These are phyloP conservation scores for Paratrypauchen microcephalus DNA, from an alignment of 2,797 vertebrate species.

Conservation along the genomic window DNA sequence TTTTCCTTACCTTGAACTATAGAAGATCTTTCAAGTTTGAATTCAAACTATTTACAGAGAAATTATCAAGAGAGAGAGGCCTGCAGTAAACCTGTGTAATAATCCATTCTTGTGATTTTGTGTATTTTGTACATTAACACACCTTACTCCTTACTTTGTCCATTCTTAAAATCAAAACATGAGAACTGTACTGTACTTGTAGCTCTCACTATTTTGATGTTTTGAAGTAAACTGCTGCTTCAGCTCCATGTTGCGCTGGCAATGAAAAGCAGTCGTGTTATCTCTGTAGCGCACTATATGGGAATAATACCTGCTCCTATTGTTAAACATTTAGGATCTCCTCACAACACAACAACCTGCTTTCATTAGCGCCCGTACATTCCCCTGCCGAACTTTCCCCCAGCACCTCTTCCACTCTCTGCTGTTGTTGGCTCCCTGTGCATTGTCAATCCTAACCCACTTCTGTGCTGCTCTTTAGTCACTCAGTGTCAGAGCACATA, in stretches of 20 bases:
- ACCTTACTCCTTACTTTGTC: not conserved
- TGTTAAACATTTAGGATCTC: slow-evolving; percentile 28
- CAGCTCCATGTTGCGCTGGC: slow-evolving; percentile 30
- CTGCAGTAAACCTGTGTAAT: not conserved
- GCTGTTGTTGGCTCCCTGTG: slow-evolving; percentile 30
- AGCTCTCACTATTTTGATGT: slow-evolving; percentile 10
- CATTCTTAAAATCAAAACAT: not conserved
- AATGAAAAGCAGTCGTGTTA: slow-evolving; percentile 43
- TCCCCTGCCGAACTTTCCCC: slow-evolving; percentile 15
- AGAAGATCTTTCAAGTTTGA: not conserved
- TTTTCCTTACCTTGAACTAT: not conserved
- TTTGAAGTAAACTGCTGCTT: slow-evolving; percentile 25
- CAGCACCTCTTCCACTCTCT: slow-evolving; percentile 17
- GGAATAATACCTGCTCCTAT: slow-evolving; percentile 25
- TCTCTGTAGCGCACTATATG: slow-evolving; percentile 20
- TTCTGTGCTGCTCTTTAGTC: slow-evolving; percentile 35
- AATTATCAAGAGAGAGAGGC: not conserved
- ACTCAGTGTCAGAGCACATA: slow-evolving; percentile 41
- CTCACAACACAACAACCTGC: slow-evolving; percentile 16
- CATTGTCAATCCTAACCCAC: slow-evolving; percentile 21
- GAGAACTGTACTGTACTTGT: not conserved
- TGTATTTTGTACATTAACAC: not conserved
- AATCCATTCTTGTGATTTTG: not conserved
- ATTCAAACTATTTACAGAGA: not conserved
- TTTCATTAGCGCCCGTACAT: slow-evolving; percentile 16